These are phyloP conservation scores for Aulostomus chinensis DNA, from an alignment of 2,797 vertebrate genomes.

Conservation along the genomic window DNA sequence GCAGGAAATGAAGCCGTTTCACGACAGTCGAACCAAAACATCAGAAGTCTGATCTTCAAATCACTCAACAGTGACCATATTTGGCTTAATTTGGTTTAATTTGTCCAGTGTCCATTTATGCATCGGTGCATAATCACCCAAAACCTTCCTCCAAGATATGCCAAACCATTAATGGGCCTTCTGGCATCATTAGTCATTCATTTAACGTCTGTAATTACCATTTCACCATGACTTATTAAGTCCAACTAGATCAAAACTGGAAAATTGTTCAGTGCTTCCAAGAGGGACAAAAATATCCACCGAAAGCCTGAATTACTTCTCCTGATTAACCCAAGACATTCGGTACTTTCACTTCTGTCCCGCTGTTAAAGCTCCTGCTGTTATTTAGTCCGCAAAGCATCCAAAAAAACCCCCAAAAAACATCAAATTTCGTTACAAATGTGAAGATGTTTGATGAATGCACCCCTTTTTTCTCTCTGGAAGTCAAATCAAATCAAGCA, in stretches of 20 bases:
- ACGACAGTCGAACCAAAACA: too few species aligned
- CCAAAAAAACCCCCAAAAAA: too few species aligned
- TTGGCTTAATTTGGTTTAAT: too few species aligned
- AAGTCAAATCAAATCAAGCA: slow-evolving; percentile 50
- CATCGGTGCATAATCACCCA: not conserved
- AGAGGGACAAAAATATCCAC: slow-evolving; percentile 16
- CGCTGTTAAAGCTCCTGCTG: slow-evolving; percentile 48
- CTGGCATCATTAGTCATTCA: slow-evolving; percentile 20
- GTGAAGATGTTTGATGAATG: slow-evolving; percentile 21
- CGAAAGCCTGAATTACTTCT: slow-evolving; percentile 15
- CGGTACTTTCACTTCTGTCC: slow-evolving; percentile 29
- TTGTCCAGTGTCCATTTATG: not conserved
- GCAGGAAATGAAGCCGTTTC: too few species aligned
- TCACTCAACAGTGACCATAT: too few species aligned
- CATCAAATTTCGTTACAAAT: too few species aligned
- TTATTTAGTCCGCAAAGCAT: slow-evolving; percentile 48
- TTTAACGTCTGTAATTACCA: slow-evolving; percentile 30
- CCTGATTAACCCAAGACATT: slow-evolving; percentile 43
- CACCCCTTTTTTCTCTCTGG: slow-evolving; percentile 18
- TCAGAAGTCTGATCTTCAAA: too few species aligned
- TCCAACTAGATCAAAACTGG: not conserved
- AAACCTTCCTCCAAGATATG: not conserved
- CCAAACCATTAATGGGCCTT: slow-evolving; percentile 3
- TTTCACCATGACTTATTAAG: slow-evolving; percentile 27
- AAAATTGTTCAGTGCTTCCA: slow-evolving; percentile 16